phyloP scores from a whole-genome alignment of 2,888 invertebrate species.

The Pseudococcus jackbeardsleyi region DNA sequence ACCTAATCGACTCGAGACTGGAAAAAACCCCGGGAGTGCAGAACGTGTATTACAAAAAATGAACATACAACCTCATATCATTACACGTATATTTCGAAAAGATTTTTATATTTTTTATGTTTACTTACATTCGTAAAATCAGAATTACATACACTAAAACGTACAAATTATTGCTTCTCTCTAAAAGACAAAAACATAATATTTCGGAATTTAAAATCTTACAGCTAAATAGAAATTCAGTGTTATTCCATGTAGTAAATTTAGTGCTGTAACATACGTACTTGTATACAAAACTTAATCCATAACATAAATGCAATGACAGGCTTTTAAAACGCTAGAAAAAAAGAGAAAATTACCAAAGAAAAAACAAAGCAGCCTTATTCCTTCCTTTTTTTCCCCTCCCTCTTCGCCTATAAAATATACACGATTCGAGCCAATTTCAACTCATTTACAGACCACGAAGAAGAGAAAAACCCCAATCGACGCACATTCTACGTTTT shows the following conservation, averaged over 20 bases:
- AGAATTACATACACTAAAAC: constrained; percentile 63
- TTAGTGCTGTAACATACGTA: constrained; percentile 56
- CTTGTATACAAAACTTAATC: constrained; percentile 60
- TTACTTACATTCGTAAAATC: constrained; percentile 55
- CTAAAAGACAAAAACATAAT: constrained; percentile 45
- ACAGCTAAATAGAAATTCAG: constrained; percentile 57
- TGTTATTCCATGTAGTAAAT: constrained; percentile 61
- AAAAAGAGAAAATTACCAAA: constrained; percentile 24
- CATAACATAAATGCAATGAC: constrained; percentile 60
- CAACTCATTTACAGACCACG: not conserved
- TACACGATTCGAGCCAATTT: not conserved
- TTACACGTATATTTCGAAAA: constrained; percentile 61
- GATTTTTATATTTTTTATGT: constrained; percentile 33
- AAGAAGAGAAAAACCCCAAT: not conserved
- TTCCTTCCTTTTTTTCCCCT: not conserved
- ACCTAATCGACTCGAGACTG: not conserved
- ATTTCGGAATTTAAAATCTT: constrained; percentile 55
- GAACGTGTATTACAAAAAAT: constrained; percentile 59
- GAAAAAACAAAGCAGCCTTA: constrained; percentile 13
- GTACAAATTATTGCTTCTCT: constrained; percentile 64
- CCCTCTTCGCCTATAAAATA: not conserved
- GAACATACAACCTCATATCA: constrained; percentile 50
- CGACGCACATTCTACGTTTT: constrained; percentile 38
- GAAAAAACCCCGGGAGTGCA: constrained; percentile 57
- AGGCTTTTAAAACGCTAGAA: constrained; percentile 25